These are phyloP conservation scores for Pyrgilauda ruficollis DNA, from an alignment of 2,113 vertebrate genomes.

Conservation along the genomic window DNA sequence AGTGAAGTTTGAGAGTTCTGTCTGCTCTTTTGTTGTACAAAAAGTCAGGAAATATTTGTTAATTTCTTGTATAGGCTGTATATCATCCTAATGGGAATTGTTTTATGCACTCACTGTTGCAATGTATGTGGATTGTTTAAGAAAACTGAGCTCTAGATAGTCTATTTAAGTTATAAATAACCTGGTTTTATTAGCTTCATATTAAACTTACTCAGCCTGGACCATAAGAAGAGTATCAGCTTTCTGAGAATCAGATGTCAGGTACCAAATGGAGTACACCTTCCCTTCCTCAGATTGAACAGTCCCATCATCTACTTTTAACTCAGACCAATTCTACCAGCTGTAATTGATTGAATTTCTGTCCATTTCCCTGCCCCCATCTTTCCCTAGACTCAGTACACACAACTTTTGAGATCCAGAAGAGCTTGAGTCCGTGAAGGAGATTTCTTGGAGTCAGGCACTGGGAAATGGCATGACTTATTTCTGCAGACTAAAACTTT, in stretches of 20 bases:
- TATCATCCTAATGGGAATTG: background rate
- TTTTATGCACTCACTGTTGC: background rate
- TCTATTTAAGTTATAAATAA: background rate
- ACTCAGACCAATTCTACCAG: background rate
- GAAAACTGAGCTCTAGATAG: background rate
- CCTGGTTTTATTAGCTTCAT: background rate
- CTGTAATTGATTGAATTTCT: background rate
- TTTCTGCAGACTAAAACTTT: background rate
- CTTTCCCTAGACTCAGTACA: background rate
- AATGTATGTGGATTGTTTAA: background rate
- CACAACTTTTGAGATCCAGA: background rate
- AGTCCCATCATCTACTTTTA: background rate
- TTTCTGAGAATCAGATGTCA: background rate
- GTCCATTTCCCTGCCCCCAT: rapidly evolving
- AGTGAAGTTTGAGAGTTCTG: background rate
- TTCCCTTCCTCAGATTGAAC: background rate
- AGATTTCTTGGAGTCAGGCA: background rate
- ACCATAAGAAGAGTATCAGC: background rate
- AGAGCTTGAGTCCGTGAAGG: background rate
- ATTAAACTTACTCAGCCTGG: background rate
- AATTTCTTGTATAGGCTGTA: background rate
- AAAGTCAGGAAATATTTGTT: background rate
- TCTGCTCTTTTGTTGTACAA: background rate
- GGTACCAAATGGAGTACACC: background rate
- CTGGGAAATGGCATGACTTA: background rate